Percentiles rank a stretch among this genome's conserved stretches.
phyloP scores from a whole-genome alignment of 2,113 vertebrate genomes.

The Menura novaehollandiae region DNA sequence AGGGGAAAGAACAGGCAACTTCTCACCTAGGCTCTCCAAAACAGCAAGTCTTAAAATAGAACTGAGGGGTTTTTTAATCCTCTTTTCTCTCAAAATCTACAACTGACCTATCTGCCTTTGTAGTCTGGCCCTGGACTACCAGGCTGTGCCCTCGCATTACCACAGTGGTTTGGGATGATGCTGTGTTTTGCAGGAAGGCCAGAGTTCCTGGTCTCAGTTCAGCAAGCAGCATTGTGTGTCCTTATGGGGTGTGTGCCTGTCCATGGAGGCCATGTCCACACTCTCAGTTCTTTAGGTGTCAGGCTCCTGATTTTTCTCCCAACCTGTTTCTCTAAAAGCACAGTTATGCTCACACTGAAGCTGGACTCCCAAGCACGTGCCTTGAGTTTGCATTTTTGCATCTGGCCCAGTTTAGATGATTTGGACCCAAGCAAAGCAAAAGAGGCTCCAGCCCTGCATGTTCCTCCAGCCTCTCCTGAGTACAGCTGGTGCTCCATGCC shows the following conservation, averaged over 20 bases:
- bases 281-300: background rate
- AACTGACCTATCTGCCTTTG: background rate
- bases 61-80: background rate
- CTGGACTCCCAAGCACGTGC: background rate
- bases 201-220: background rate
- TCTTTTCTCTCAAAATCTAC: background rate
- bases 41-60: background rate
- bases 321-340: background rate
- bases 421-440: background rate
- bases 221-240: background rate
- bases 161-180: background rate
- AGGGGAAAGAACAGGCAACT: constrained; percentile 49
- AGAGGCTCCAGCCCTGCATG: background rate
- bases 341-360: background rate
- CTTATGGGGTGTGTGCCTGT: accelerated
- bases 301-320: background rate
- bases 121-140: background rate
- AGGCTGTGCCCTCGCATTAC: background rate
- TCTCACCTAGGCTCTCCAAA: background rate
- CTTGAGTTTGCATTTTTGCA: background rate
- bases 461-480: background rate
- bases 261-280: accelerated
- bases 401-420: background rate
- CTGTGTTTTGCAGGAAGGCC: background rate
- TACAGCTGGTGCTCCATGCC: background rate